These are phyloP conservation scores for Drosophila rhopaloa DNA, from an alignment of 1,140 invertebrate species.

Conservation along the genomic window DNA sequence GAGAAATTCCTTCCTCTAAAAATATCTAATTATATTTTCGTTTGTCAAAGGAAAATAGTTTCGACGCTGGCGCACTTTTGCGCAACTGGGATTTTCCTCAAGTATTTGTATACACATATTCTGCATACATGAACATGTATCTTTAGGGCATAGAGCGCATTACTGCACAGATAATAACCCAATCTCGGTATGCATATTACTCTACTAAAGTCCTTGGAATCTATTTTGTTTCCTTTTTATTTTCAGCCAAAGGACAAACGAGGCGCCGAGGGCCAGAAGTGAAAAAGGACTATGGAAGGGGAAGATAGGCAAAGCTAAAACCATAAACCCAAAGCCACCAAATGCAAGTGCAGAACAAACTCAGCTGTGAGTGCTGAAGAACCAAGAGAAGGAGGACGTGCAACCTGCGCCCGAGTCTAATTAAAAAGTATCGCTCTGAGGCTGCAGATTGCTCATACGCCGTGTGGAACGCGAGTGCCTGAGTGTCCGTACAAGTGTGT, in stretches of 20 bases:
- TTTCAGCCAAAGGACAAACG: conserved; percentile 42
- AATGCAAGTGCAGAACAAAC: conserved; percentile 49
- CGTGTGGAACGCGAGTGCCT: conserved; percentile 14
- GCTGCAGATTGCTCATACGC: conserved; percentile 36
- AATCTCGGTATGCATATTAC: conserved; percentile 20
- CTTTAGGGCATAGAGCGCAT: conserved; percentile 30
- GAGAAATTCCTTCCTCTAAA: conserved; percentile 22
- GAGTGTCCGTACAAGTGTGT: neutral
- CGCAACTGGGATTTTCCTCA: conserved; percentile 20
- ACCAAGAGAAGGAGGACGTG: conserved; percentile 6
- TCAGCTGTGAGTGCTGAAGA: conserved; percentile 14
- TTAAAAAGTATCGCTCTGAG: conserved; percentile 21
- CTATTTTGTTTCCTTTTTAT: conserved; percentile 21
- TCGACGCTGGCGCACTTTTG: conserved; percentile 19
- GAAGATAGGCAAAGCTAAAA: conserved; percentile 35
- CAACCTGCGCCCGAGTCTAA: conserved; percentile 45
- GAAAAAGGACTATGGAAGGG: conserved; percentile 10
- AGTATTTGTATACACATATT: conserved; percentile 18
- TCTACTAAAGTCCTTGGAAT: conserved; percentile 33
- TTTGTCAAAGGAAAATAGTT: conserved; percentile 64
- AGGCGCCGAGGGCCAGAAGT: conserved; percentile 20
- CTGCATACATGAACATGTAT: neutral
- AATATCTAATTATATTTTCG: conserved; percentile 58
- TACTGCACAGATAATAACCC: conserved; percentile 37
- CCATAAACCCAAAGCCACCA: conserved; percentile 43